These are phyloP conservation scores for Drosophila murphyi DNA, from an alignment of 1,140 invertebrate species.

Conservation along the genomic window DNA sequence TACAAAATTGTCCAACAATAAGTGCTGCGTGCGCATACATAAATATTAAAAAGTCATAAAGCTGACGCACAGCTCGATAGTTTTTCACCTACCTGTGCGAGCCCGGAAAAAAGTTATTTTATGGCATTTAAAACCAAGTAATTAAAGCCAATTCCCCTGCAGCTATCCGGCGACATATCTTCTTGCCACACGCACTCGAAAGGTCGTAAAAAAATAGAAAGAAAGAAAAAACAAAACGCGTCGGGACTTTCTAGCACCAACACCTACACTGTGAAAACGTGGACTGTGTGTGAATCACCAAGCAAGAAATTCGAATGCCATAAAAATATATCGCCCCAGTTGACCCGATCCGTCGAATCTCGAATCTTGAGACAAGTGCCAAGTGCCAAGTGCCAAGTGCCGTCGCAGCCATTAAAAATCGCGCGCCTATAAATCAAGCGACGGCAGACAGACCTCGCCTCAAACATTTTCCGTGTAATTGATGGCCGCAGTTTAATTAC, in stretches of 20 bases:
- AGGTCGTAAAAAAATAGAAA: slow-evolving; percentile 30
- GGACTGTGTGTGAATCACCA: slow-evolving; percentile 45
- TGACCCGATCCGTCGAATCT: slow-evolving; percentile 36
- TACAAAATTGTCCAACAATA: slow-evolving; percentile 42
- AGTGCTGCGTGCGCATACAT: slow-evolving; percentile 39
- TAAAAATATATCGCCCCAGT: slow-evolving; percentile 45
- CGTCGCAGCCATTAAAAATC: slow-evolving; percentile 71
- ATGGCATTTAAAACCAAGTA: slow-evolving; percentile 79
- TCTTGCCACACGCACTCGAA: slow-evolving; percentile 45
- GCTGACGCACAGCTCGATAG: slow-evolving; percentile 60
- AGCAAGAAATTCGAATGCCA: slow-evolving; percentile 37
- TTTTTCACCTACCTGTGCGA: slow-evolving; percentile 33
- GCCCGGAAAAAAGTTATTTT: slow-evolving; percentile 50
- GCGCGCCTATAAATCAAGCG: slow-evolving; percentile 77
- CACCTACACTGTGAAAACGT: slow-evolving; percentile 18
- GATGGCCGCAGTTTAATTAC: slow-evolving; percentile 75
- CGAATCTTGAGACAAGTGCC: slow-evolving; percentile 23
- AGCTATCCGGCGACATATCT: slow-evolving; percentile 17
- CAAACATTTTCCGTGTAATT: slow-evolving; percentile 74
- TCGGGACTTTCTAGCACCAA: slow-evolving; percentile 29
- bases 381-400: slow-evolving; percentile 47
- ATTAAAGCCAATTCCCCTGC: slow-evolving; percentile 67
- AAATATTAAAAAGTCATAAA: slow-evolving; percentile 83
- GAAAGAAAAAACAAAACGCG: slow-evolving; percentile 19
- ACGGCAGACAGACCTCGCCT: slow-evolving; percentile 57